phyloP scores from a whole-genome alignment of 2,888 invertebrate species.

The Calephelis perditalis region DNA sequence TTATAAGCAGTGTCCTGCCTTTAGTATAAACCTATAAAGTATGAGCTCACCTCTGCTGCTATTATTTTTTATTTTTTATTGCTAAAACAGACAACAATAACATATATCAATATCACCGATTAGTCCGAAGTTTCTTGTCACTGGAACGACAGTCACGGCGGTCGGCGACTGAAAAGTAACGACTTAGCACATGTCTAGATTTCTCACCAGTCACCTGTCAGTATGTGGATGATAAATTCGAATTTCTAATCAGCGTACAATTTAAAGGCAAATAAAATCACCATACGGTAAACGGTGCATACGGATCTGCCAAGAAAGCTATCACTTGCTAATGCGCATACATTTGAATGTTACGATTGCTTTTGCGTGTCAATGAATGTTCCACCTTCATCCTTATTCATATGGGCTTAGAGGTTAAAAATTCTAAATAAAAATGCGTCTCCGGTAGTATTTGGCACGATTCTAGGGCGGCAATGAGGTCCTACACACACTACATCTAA shows the following conservation, averaged over 20 bases:
- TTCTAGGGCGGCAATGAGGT: background rate
- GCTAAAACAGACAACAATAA: no score
- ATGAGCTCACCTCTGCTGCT: no score
- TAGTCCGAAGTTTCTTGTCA: no score
- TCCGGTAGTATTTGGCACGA: slow-evolving; percentile 4
- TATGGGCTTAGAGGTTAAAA: background rate
- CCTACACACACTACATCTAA: background rate
- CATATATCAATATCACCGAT: no score
- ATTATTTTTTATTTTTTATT: no score
- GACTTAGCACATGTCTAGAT: no score
- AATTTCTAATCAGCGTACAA: slow-evolving; percentile 9
- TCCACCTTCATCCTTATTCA: slow-evolving; percentile 12
- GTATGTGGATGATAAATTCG: background rate
- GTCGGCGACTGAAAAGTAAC: no score
- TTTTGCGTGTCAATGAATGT: slow-evolving; percentile 9
- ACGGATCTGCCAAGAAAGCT: slow-evolving; percentile 17
- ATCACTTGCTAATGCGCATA: slow-evolving; percentile 14
- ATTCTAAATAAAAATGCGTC: slow-evolving; percentile 10
- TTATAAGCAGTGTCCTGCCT: no score
- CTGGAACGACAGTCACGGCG: no score
- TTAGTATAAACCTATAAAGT: no score
- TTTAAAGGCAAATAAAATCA: slow-evolving; percentile 14
- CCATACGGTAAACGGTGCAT: slow-evolving; percentile 6
- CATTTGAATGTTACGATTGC: slow-evolving; percentile 14
- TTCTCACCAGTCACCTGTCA: no score